Evolutionary conservation across 92 coral and sea anemone species (phyloP), one percentile per base, ranked within the genome.

Genomic region (Phenganax subtilis): DNA sequence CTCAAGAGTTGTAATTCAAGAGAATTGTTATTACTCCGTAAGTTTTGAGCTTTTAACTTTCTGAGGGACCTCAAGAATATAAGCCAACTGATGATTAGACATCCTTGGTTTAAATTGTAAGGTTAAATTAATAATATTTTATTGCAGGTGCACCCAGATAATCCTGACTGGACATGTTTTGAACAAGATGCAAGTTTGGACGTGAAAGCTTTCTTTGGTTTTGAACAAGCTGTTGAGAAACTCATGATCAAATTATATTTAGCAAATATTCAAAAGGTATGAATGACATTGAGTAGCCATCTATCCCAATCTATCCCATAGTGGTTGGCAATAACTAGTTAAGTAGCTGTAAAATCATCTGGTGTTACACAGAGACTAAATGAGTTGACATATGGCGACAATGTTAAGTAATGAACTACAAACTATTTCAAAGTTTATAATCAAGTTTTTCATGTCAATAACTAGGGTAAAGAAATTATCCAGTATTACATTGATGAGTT

Each of bases 121-220:
- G 51, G 31, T 73, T 70, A 17, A 51, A 52, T 20, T 20, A 20
- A 20, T 15, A 52, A 12, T 9, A 60, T 37, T 17, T 66, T 67
- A 28, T 6, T 15, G 6, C 55, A 93, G 98, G 98, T 94, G 57
- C 98, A 94, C 84, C 97, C 92, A 51, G 98, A 94, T 20, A 94
- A 94, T 61, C 97, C 97, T 29, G 91, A 94, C 28, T 94, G 98
- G 98, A 94, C 98, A 25, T 94, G 97, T 70, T 94, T 94, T 92
- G 98, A 94, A 75, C 98, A 94, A 84, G 98, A 92, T 90, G 98
- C 98, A 29, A 94, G 92, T 66, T 83, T 94, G 72, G 93, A 94
- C 80, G 89, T 94, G 84, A 94, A 90, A 76, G 89, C 98, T 15
- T 94, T 94, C 86, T 94, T 94, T 89, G 98, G 98, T 29, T 94